phyloP scores from a whole-genome alignment of 1,140 invertebrate genomes.

The Lysiphlebus fabarum region DNA sequence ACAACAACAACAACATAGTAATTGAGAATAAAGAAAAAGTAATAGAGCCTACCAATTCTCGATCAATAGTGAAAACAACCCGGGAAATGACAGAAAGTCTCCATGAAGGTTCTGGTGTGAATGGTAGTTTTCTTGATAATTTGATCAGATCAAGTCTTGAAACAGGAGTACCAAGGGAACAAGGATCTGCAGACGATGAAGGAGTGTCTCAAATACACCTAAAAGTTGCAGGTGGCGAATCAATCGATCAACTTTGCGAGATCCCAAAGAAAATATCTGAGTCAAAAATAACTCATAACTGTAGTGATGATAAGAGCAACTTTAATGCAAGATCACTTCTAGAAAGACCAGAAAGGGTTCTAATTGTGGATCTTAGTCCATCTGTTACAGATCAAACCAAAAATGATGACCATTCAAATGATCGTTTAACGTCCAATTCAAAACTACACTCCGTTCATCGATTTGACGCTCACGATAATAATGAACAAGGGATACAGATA shows the following conservation, averaged over 20 bases:
- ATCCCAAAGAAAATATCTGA: conserved; percentile 61
- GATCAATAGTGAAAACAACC: conserved; percentile 56
- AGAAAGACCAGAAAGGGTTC: conserved; percentile 50
- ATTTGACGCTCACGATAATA: conserved; percentile 45
- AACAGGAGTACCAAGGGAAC: conserved; percentile 56
- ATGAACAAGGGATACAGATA: conserved; percentile 40
- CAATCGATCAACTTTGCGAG: conserved; percentile 68
- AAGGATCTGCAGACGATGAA: conserved; percentile 39
- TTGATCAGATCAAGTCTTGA: conserved; percentile 77
- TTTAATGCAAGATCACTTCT: conserved; percentile 36
- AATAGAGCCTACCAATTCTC: conserved; percentile 43
- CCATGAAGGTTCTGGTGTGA: conserved; percentile 63
- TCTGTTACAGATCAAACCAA: conserved; percentile 46
- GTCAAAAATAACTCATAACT: conserved; percentile 47
- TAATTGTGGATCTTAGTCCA: conserved; percentile 50
- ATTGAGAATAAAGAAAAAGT: conserved; percentile 23
- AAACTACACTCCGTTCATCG: conserved; percentile 44
- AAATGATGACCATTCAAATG: conserved; percentile 43
- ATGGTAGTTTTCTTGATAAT: conserved; percentile 74
- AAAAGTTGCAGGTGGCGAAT: conserved; percentile 60
- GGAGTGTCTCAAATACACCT: conserved; percentile 36
- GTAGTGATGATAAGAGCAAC: conserved; percentile 51
- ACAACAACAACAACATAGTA: conserved; percentile 23
- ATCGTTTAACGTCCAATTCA: conserved; percentile 47
- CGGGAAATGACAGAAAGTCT: conserved; percentile 62